A percentile compares a stretch with the other conserved stretches of the same genome.
phyloP scores from a whole-genome alignment of 64 coral and sea anemone species.

The Hydrozoanthus tunicans region DNA sequence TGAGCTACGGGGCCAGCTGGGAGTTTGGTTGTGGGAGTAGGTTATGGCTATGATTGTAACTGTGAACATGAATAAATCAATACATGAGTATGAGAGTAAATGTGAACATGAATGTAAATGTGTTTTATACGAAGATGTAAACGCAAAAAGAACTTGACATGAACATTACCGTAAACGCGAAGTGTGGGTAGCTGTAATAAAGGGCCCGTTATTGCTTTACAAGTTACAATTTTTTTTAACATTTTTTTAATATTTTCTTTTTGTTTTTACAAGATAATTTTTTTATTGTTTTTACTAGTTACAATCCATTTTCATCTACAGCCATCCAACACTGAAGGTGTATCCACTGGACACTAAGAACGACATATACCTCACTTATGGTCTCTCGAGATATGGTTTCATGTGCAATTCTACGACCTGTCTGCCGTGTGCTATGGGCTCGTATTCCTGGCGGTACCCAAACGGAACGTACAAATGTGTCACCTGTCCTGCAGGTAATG shows the following conservation, averaged over 20 bases:
- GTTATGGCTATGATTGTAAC: neutral
- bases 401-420: conserved; percentile 58
- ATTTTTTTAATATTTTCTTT: neutral
- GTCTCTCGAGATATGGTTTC: conserved; percentile 73
- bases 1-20: neutral
- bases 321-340: conserved; percentile 16
- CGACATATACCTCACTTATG: conserved; percentile 61
- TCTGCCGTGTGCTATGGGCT: conserved; percentile 71
- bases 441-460: conserved; percentile 49
- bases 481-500: conserved; percentile 59
- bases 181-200: no score
- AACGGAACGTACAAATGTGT: conserved; percentile 71
- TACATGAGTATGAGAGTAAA: neutral
- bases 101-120: neutral
- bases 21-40: neutral
- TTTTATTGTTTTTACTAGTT: neutral
- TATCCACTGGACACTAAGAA: conserved; percentile 39
- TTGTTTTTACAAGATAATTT: neutral
- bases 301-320: neutral
- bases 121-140: neutral
- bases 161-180: no score
- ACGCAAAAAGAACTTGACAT: neutral
- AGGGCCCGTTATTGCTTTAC: no score
- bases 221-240: no score
- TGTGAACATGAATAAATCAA: neutral